Percentiles rank a stretch among this genome's conserved stretches.
Conservation (phyloP, 2,797 vertebrate genomes). For the Cirrhinus mrigala region DNA sequence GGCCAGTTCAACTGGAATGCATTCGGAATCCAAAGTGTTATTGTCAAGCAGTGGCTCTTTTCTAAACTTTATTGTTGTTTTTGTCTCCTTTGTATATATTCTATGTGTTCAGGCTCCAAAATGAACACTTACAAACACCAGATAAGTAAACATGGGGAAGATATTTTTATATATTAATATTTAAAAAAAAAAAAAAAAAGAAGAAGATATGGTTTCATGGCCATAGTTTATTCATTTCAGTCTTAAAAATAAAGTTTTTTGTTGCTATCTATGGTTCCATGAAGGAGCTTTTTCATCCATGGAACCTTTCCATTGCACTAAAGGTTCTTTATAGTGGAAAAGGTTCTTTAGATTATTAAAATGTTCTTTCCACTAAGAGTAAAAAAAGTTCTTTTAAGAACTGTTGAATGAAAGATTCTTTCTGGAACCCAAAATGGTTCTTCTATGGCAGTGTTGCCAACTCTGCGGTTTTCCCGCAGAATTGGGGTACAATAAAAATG, state of each 20-base stretch:
- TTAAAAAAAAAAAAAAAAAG: background rate
- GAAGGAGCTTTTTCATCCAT: background rate
- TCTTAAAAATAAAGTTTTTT: background rate
- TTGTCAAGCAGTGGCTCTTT: background rate
- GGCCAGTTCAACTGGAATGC: slow-evolving; percentile 2
- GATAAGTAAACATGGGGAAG: background rate
- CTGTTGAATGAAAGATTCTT: background rate
- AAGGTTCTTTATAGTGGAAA: background rate
- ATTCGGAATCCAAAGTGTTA: background rate
- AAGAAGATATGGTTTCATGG: background rate
- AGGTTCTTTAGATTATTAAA: background rate
- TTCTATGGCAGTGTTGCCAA: no score
- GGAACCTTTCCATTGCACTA: background rate
- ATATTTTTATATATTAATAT: background rate
- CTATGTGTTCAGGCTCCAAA: background rate
- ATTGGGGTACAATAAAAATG: no score
- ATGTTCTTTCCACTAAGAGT: background rate
- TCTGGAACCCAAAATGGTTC: background rate
- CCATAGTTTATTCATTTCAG: background rate
- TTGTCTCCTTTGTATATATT: background rate
- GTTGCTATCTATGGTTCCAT: background rate
- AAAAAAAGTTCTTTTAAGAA: background rate
- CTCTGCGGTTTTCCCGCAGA: no score
- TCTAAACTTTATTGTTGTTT: background rate
- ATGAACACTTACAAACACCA: background rate